Evolutionary conservation across 1,140 invertebrate species (phyloP).

Genomic region (Drosophila tristis): DNA sequence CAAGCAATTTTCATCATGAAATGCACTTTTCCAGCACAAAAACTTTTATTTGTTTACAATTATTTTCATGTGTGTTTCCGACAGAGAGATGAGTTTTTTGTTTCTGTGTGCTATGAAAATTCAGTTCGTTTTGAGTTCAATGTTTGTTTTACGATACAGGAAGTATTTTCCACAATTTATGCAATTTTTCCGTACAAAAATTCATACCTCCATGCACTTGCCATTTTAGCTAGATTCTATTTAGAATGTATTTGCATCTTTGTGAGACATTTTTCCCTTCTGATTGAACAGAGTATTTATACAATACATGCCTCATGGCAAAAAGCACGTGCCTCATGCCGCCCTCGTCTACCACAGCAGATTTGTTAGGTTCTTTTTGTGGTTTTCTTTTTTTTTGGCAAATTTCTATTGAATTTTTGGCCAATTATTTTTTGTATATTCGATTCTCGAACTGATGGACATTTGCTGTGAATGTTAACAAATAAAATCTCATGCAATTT

Average conservation of each 20-base stretch:
- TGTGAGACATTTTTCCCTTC: slow-evolving; percentile 6
- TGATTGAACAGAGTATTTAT: slow-evolving; percentile 7
- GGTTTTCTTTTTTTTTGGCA: neutral
- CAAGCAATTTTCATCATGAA: slow-evolving; percentile 11
- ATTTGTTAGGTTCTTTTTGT: neutral
- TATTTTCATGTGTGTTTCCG: slow-evolving; percentile 37
- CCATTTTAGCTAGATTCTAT: no score
- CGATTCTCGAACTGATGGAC: no score
- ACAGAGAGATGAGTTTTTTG: slow-evolving; percentile 17
- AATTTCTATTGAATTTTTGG: slow-evolving; percentile 11
- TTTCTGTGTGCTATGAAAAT: slow-evolving; percentile 1
- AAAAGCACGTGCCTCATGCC: slow-evolving; percentile 20
- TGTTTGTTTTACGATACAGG: neutral
- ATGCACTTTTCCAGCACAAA: neutral
- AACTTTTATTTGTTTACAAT: slow-evolving; percentile 57
- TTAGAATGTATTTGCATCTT: neutral
- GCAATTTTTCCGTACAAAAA: no score
- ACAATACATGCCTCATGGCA: slow-evolving; percentile 11
- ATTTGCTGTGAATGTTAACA: neutral
- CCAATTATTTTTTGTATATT: slow-evolving; percentile 19
- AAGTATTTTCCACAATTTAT: no score
- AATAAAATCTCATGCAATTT: slow-evolving; percentile 27
- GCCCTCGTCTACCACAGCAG: neutral
- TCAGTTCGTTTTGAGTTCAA: slow-evolving; percentile 25
- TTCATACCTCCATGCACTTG: no score